A percentile compares a stretch with the other conserved stretches of the same genome.
Conservation (phyloP, 2,113 vertebrate species). For the Chaenocephalus aceratus region DNA sequence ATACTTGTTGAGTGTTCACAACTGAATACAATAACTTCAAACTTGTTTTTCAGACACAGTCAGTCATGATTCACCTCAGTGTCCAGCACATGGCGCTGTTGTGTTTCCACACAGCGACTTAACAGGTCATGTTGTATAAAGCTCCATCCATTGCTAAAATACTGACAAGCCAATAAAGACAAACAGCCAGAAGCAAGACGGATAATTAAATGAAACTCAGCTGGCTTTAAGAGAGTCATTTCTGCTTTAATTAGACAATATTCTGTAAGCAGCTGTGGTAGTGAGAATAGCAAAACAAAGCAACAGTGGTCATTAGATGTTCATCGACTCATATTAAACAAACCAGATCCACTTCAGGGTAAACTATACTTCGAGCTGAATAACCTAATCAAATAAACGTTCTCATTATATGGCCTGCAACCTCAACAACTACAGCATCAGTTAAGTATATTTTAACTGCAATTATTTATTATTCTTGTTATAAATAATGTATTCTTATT, state of each 20-base stretch:
- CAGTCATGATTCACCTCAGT: slow-evolving; percentile 13
- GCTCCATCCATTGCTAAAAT: not conserved
- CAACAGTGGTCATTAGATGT: slow-evolving; percentile 1
- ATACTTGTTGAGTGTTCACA: not conserved
- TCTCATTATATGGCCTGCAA: not conserved
- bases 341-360: not conserved
- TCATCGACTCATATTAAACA: not conserved
- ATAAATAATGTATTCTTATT: too few relatives aligned
- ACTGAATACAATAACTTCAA: not conserved
- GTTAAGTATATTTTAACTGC: not conserved
- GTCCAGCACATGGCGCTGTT: slow-evolving; percentile 27
- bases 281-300: not conserved
- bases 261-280: not conserved
- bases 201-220: slow-evolving; percentile 13
- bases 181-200: not conserved
- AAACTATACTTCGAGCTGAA: not conserved
- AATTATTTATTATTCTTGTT: not conserved
- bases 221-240: not conserved
- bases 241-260: slow-evolving; percentile 31
- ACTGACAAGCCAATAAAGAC: not conserved
- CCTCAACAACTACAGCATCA: not conserved
- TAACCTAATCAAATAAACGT: not conserved
- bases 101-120: not conserved
- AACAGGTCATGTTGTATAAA: not conserved
- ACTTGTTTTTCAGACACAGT: not conserved